Evolutionary conservation across 2,888 invertebrate species (phyloP), one percentile per base, ranked within the genome.

Genomic region (Enchytraeus crypticus): DNA sequence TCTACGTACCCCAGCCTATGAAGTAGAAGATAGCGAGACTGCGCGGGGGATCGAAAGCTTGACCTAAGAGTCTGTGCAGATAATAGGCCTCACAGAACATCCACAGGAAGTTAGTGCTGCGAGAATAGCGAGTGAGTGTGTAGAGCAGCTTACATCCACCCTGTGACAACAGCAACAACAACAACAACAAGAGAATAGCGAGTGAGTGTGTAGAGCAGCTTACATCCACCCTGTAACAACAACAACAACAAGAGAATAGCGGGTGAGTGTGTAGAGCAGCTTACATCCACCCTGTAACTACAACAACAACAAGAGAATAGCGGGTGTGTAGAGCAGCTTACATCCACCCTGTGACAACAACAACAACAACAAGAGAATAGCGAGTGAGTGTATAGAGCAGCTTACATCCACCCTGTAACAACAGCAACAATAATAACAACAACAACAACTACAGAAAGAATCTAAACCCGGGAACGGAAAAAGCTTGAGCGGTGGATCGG

Each of bases 41-140:
- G 30, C 71, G 71, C 1, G 75, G 76, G 8, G 72, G 72, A 45
- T 71, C 66, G 64, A 78, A 78, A 2, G 77, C 74, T n/a, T 74
- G 71, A 18, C 71, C 72, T 38, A 78, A 70, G 2, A 78, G 70
- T 18, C 74, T 59, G 61, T 76, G 75, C 0, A 78, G 72, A 58
- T 74, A 77, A 26, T 74, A 70, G 0, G 74, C 77, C 62, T 78
- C 77, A 53, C 73, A 72, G 61, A 77, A 74, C 77, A 78, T 77
- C 75, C 76, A 77, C 58, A 74, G 69, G 58, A 72, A 77, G 60
- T 72, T 75, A 14, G 73, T 69, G 46, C 71, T 70, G 30, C 70
- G 64, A 5, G 72, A 68, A 62, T 76, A 77, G 18, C 75, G 67
- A 32, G 71, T 69, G n/a, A 77, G 58, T 23, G 73, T 70, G 63